Evolutionary conservation across 2,888 invertebrate genomes (phyloP).

Genomic region (Drosophila meridiana): DNA sequence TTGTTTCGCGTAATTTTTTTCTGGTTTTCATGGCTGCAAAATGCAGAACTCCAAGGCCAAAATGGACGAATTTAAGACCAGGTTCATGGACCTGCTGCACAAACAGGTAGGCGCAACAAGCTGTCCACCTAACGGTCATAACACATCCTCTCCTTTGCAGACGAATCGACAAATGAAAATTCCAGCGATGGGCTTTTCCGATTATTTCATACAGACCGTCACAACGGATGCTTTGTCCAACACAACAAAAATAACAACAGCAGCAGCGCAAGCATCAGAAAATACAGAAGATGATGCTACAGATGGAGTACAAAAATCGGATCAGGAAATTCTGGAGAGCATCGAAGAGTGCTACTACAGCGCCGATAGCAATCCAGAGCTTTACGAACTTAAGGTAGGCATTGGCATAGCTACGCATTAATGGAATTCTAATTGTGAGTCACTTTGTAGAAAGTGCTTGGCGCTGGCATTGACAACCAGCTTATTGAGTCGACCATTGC

Average conservation of each 20-base stretch:
- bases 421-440: background rate
- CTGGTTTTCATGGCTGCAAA: slow-evolving; percentile 67
- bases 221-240: slow-evolving; percentile 72
- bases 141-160: slow-evolving; percentile 40
- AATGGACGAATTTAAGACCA: slow-evolving; percentile 85
- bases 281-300: slow-evolving; percentile 44
- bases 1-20: slow-evolving; percentile 62
- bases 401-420: background rate
- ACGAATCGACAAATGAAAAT: slow-evolving; percentile 84
- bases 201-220: slow-evolving; percentile 85
- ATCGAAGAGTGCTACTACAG: slow-evolving; percentile 83
- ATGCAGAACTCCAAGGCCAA: slow-evolving; percentile 79
- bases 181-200: slow-evolving; percentile 85
- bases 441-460: slow-evolving; percentile 80
- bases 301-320: slow-evolving; percentile 78
- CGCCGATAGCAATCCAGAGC: slow-evolving; percentile 80
- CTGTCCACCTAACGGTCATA: background rate
- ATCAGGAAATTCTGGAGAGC: slow-evolving; percentile 84
- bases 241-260: slow-evolving; percentile 21
- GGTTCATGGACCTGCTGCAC: slow-evolving; percentile 84
- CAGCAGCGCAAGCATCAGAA: slow-evolving; percentile 11
- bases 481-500: slow-evolving; percentile 82
- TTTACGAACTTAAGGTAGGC: slow-evolving; percentile 83
- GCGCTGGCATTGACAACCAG: slow-evolving; percentile 80
- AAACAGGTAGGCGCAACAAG: slow-evolving; percentile 80